A percentile compares a stretch with the other conserved stretches of the same genome.
Evolutionary conservation across 2,113 vertebrate genomes (phyloP).

Genomic region (Lophotis ruficrista): DNA sequence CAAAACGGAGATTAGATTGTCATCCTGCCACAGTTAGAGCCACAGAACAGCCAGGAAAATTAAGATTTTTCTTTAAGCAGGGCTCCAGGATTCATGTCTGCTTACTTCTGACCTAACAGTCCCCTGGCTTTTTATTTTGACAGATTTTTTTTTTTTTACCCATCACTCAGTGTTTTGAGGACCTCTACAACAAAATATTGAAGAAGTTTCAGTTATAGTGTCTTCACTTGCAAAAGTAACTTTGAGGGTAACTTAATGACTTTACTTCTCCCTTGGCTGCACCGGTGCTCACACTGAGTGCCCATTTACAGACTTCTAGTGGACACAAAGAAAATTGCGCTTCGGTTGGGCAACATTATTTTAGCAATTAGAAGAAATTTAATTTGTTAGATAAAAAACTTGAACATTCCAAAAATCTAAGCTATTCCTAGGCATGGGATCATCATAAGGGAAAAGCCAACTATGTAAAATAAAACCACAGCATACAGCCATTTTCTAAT

Average conservation of each 20-base stretch:
- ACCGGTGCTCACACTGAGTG: accelerated
- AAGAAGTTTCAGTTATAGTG: neutral
- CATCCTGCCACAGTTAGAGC: neutral
- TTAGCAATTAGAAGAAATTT: neutral
- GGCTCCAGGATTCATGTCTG: neutral
- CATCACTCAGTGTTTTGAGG: neutral
- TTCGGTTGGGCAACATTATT: neutral
- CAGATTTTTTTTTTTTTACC: neutral
- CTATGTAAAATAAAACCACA: neutral
- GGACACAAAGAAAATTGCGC: neutral
- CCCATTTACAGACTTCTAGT: neutral
- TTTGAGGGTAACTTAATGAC: neutral
- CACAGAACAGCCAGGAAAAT: neutral
- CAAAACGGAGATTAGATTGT: neutral
- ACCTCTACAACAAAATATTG: neutral
- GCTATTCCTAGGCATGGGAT: neutral
- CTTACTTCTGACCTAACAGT: neutral
- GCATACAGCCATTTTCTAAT: accelerated
- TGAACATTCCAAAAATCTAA: neutral
- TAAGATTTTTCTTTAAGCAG: neutral
- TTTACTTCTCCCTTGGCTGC: neutral
- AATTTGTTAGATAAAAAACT: neutral
- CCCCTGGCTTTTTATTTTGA: neutral
- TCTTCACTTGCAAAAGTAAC: neutral
- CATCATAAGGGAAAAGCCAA: neutral